phyloP scores from a whole-genome alignment of 2,113 vertebrate species.

The Oenanthe melanoleuca region DNA sequence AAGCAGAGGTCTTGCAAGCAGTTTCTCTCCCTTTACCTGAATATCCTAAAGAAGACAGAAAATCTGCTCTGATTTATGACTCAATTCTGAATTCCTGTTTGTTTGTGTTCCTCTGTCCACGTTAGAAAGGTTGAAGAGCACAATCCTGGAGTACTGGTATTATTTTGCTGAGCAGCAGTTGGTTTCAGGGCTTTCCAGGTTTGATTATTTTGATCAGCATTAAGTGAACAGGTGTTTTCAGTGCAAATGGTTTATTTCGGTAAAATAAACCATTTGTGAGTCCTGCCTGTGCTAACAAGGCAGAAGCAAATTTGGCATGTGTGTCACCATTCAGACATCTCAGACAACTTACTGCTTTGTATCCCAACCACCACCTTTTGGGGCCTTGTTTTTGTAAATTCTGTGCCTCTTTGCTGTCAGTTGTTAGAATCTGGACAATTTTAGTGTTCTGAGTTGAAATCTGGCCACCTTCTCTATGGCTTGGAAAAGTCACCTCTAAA shows the following conservation, averaged over 20 bases:
- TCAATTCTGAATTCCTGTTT: neutral
- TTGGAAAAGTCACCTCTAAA: neutral
- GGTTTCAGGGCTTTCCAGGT: neutral
- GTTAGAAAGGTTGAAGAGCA: neutral
- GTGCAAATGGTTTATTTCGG: neutral
- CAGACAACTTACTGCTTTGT: neutral
- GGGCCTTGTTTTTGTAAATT: neutral
- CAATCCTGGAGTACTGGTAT: neutral
- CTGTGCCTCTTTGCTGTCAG: neutral
- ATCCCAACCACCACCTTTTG: neutral
- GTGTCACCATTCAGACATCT: neutral
- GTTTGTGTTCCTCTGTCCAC: neutral
- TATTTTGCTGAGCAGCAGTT: neutral
- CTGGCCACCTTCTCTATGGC: neutral
- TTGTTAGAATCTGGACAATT: neutral
- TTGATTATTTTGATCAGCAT: neutral
- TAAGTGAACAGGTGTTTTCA: neutral
- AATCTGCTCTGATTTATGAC: neutral
- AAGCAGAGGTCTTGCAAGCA: neutral
- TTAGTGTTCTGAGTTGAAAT: neutral
- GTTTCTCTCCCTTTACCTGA: neutral
- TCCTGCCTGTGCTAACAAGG: neutral
- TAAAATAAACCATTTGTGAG: neutral
- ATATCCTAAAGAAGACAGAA: neutral
- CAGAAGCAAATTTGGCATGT: fast-evolving